A percentile compares a stretch with the other conserved stretches of the same genome.
Evolutionary conservation across 1,140 invertebrate species (phyloP).

Genomic region (Chelonus insularis): DNA sequence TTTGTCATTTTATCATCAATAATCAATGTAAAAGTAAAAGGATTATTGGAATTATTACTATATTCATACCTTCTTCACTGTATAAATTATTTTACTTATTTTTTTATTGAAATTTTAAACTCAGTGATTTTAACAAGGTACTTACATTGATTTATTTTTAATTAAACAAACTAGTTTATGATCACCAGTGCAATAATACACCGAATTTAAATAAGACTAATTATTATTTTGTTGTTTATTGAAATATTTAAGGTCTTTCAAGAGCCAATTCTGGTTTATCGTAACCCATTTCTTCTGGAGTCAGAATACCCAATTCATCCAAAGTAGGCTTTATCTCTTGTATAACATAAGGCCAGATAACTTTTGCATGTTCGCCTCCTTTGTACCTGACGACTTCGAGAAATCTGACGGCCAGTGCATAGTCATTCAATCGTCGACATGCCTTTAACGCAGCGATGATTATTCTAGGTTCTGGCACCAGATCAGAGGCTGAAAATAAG

Average conservation of each 20-base stretch:
- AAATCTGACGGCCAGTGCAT: slow-evolving; percentile 87
- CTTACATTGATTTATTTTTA: background rate
- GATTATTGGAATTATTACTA: background rate
- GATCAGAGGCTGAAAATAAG: slow-evolving; percentile 77
- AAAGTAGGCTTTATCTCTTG: slow-evolving; percentile 93
- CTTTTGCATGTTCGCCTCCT: slow-evolving; percentile 76
- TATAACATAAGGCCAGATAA: slow-evolving; percentile 90
- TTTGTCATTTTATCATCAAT: slow-evolving; percentile 3
- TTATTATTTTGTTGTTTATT: slow-evolving; percentile 9
- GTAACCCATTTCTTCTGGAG: slow-evolving; percentile 94
- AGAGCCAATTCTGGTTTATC: slow-evolving; percentile 95
- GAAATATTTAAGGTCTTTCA: slow-evolving; percentile 48
- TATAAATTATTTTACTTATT: too few species aligned
- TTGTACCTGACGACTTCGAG: slow-evolving; percentile 91
- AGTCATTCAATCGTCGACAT: slow-evolving; percentile 92
- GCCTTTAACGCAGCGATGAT: slow-evolving; percentile 90
- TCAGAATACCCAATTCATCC: slow-evolving; percentile 89
- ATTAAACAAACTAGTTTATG: background rate
- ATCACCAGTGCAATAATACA: background rate
- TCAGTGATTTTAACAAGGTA: background rate
- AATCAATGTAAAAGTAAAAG: slow-evolving; percentile 8
- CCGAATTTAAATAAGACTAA: slow-evolving; percentile 2
- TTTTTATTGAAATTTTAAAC: too few species aligned
- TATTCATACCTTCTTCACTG: too few species aligned
- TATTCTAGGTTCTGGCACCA: slow-evolving; percentile 93